Conservation (phyloP, 2,113 vertebrate genomes). For the Rhinolophus sinicus region DNA sequence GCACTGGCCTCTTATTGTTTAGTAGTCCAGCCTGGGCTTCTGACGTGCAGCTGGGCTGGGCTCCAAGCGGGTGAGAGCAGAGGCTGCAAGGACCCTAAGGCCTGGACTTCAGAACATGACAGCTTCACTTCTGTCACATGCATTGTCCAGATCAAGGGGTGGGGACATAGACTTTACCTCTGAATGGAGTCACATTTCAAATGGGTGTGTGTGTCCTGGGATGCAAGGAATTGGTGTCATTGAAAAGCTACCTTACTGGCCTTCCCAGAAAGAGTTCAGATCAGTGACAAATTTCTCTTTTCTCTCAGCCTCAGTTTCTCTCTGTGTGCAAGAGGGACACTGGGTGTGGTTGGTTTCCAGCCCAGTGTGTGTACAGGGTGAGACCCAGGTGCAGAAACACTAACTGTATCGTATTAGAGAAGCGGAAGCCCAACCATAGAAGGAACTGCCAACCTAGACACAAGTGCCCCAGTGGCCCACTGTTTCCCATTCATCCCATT, state of each 20-base stretch:
- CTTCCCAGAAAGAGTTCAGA: neutral
- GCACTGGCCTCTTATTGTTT: neutral
- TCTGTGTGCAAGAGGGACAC: neutral
- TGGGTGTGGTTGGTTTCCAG: neutral
- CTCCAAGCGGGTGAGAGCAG: neutral
- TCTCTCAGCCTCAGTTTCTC: neutral
- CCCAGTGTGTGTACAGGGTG: neutral
- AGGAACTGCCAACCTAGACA: neutral
- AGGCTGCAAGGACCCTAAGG: neutral
- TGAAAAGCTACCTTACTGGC: neutral
- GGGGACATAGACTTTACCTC: neutral
- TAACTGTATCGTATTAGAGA: neutral
- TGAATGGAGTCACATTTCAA: neutral
- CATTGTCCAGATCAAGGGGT: neutral
- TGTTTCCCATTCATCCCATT: neutral
- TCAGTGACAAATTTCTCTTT: neutral
- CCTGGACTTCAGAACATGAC: neutral
- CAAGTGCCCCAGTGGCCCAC: neutral
- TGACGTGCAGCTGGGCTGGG: neutral
- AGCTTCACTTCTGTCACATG: neutral
- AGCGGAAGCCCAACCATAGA: neutral
- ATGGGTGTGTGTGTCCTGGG: neutral
- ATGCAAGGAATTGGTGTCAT: neutral
- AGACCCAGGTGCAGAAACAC: neutral
- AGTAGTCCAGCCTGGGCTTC: neutral